Conservation (phyloP, 2,113 vertebrate genomes). For the Zapus hudsonius region DNA sequence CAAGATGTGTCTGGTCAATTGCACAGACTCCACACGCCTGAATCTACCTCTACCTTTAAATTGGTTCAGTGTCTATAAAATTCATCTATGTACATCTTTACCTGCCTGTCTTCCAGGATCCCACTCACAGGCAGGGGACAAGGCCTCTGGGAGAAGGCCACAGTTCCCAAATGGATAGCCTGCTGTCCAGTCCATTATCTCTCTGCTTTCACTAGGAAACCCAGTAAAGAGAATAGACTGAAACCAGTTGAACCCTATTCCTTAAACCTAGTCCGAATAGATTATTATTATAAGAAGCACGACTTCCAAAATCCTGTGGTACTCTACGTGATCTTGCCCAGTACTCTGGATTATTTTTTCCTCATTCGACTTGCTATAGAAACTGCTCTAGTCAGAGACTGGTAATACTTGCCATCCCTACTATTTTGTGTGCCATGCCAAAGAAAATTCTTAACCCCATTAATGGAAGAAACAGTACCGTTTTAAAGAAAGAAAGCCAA, state of each 20-base stretch:
- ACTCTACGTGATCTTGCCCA: neutral
- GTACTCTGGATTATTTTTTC: neutral
- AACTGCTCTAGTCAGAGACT: neutral
- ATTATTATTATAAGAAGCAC: neutral
- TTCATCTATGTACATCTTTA: neutral
- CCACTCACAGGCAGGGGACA: neutral
- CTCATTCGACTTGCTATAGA: neutral
- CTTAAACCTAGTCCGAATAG: neutral
- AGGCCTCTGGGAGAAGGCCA: neutral
- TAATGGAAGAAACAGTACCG: neutral
- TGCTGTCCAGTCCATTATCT: neutral
- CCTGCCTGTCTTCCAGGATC: neutral
- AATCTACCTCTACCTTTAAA: neutral
- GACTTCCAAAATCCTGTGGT: slow-evolving; percentile 7
- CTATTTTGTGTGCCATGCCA: neutral
- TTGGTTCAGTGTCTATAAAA: neutral
- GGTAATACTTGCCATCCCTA: neutral
- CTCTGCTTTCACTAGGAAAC: slow-evolving; percentile 7
- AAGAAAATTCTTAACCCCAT: slow-evolving; percentile 41
- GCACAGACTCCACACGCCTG: neutral
- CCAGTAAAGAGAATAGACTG: neutral
- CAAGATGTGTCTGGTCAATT: neutral
- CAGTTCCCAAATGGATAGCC: neutral
- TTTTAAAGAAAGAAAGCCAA: slow-evolving; percentile 51
- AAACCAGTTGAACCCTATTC: neutral